Percentiles rank a stretch among this genome's conserved stretches.
Evolutionary conservation across 2,888 invertebrate species (phyloP).

Genomic region (Bhutanitis thaidina): DNA sequence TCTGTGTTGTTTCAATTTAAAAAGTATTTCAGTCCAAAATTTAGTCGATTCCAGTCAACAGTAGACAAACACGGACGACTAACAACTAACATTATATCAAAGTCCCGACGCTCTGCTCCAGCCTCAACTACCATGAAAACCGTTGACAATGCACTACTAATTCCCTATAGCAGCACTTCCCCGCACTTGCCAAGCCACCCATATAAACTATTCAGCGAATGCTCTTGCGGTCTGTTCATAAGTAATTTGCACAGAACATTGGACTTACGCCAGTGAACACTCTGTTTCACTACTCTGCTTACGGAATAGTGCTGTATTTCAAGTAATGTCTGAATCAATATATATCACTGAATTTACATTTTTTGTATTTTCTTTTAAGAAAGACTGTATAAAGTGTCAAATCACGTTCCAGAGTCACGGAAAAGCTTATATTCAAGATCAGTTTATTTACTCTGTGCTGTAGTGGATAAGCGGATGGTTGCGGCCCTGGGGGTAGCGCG

Average conservation of each 20-base stretch:
- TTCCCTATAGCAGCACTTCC: background rate
- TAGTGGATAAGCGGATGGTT: too few species aligned
- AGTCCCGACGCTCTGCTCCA: background rate
- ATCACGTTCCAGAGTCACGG: too few species aligned
- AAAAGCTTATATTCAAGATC: too few species aligned
- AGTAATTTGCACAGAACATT: conserved; percentile 15
- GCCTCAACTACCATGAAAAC: background rate
- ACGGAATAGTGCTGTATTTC: background rate
- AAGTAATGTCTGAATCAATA: too few species aligned
- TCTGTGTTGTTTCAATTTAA: too few species aligned
- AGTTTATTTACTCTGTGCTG: too few species aligned
- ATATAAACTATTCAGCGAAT: conserved; percentile 17
- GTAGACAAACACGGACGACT: background rate
- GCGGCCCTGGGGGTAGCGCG: too few species aligned
- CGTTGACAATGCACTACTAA: conserved; percentile 9
- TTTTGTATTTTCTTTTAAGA: too few species aligned
- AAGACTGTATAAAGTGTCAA: too few species aligned
- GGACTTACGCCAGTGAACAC: conserved; percentile 7
- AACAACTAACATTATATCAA: background rate
- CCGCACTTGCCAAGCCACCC: conserved; percentile 11
- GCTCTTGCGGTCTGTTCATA: conserved; percentile 13
- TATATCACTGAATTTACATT: too few species aligned
- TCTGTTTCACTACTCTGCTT: conserved; percentile 5
- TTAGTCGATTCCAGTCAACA: too few species aligned
- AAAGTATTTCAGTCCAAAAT: too few species aligned